phyloP scores from a whole-genome alignment of 2,888 invertebrate species.

The Drosophila percnosoma region DNA sequence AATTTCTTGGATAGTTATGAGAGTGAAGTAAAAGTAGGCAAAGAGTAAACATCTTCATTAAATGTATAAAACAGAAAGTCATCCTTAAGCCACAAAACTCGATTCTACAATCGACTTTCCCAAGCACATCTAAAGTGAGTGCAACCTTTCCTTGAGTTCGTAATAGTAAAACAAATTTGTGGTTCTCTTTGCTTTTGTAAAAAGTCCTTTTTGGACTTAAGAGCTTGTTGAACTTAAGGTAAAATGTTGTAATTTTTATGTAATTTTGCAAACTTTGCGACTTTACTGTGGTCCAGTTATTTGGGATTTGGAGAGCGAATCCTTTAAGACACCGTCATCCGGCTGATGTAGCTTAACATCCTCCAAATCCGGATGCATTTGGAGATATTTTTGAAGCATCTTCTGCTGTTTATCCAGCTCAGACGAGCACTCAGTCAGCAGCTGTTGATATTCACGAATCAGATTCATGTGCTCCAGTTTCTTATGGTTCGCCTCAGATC shows the following conservation, averaged over 20 bases:
- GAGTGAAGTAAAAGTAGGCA: neutral
- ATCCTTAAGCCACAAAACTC: neutral
- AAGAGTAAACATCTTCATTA: neutral
- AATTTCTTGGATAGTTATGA: neutral
- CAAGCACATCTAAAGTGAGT: neutral
- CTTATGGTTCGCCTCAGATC: neutral
- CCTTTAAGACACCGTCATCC: conserved; percentile 14
- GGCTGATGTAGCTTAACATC: conserved; percentile 9
- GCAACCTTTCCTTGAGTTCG: neutral
- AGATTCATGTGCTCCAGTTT: conserved; percentile 31
- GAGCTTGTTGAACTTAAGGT: conserved; percentile 14
- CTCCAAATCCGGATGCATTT: conserved; percentile 29
- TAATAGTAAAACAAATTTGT: neutral
- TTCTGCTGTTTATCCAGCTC: conserved; percentile 8
- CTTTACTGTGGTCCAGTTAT: neutral
- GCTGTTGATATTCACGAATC: conserved; percentile 26
- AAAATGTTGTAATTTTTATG: conserved; percentile 21
- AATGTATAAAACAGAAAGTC: neutral
- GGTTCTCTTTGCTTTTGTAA: neutral
- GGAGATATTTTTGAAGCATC: conserved; percentile 32
- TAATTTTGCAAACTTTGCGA: neutral
- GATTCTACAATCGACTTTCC: neutral
- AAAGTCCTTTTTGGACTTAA: conserved; percentile 20
- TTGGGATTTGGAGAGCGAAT: conserved; percentile 1
- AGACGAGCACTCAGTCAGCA: conserved; percentile 21